Base-by-base conservation (phyloP, 1,140 invertebrate species). In the Halesus radiatus region DNA sequence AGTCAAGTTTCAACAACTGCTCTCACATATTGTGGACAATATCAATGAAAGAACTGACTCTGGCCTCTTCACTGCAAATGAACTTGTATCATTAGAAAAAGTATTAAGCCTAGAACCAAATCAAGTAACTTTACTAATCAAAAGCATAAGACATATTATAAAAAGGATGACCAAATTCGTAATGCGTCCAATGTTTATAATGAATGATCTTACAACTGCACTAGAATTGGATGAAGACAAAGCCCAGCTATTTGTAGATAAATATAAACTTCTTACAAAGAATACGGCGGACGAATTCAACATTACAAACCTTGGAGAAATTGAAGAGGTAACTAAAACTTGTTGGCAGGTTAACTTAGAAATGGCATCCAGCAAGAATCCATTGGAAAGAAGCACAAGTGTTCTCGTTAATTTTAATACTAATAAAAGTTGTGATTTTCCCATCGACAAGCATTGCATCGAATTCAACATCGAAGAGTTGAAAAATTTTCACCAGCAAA, bases 131-230 rank as follows among this genome's bases (percentile, higher is more conserved):
- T 26, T 82, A 1, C 3, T 82, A 32, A 76, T 81, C 13, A 84
- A 84, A 80, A 80, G 75, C 3, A 82, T 80, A 13, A 23, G 70
- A 18, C 77, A 82, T 23, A 78, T 84, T 16, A 62, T 80, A 20
- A 81, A 80, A 76, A 70, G 80, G 23, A 78, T 84, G 78, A 80
- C 80, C 7, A 82, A 80, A 76, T 82, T 84, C 58, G 26, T 84
- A n/a, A 81, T 84, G 79, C 78, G 60, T 29, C 83, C 83, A 15
- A 62, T 50, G 5, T 70, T 52, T 45, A 73, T 82, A n/a, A 66
- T 64, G 1, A 54, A 45, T 29, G 83, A 84, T 62, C 76, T 84
- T 7, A 68, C 62, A 56, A 56, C 62, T 32, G 50, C 23, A 15
- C 56, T 84, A 29, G 78, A 78, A 68, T 72, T 84, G 62, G 32